Conservation (phyloP, 2,797 vertebrate genomes). For the Phoeniculus purpureus region DNA sequence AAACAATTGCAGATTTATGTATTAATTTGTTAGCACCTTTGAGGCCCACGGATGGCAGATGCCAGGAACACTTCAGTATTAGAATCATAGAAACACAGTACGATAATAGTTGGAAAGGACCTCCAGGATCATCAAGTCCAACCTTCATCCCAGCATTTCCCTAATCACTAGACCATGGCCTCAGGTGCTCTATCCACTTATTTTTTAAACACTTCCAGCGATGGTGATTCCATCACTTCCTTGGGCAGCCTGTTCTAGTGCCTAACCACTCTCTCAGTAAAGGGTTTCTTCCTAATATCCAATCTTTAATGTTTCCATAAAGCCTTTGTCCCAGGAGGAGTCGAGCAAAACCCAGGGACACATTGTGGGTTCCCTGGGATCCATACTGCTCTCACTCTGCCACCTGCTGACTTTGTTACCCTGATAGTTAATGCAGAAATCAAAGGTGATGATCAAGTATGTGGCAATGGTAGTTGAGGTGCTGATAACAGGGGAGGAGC, state of each 20-base stretch:
- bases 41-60: not conserved
- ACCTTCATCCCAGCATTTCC: too few species aligned
- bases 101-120: too few species aligned
- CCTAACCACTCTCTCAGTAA: too few species aligned
- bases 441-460: not conserved
- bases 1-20: not conserved
- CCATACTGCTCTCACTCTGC: fast-evolving
- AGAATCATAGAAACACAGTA: not conserved
- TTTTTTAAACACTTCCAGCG: too few species aligned
- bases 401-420: fast-evolving
- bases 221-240: too few species aligned
- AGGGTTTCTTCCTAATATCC: too few species aligned
- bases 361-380: not conserved
- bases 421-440: not conserved
- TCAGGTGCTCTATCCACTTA: too few species aligned
- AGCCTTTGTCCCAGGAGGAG: not conserved
- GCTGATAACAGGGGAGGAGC: not conserved
- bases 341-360: not conserved
- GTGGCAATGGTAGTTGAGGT: not conserved
- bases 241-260: too few species aligned
- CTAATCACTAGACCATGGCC: too few species aligned
- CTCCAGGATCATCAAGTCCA: too few species aligned
- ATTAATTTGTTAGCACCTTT: not conserved
- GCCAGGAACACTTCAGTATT: not conserved
- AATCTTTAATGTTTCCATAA: not conserved